Evolutionary conservation across 2,888 invertebrate genomes (phyloP).

Genomic region (Quadriops clusia): DNA sequence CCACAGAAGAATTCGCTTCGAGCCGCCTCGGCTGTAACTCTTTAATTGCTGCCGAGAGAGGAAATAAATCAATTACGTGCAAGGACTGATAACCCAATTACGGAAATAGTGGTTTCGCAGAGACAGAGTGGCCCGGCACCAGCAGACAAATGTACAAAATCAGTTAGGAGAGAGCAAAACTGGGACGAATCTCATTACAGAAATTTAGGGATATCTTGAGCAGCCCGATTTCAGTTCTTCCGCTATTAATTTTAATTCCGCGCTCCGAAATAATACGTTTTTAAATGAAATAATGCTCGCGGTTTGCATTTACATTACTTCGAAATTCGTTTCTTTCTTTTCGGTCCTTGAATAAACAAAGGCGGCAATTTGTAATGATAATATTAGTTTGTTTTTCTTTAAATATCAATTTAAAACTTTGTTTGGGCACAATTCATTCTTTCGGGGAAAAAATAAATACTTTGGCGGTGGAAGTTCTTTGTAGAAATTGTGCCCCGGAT

Average conservation of each 20-base stretch:
- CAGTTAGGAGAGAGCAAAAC: conserved; percentile 13
- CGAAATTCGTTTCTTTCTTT: too few relatives aligned
- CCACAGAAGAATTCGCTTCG: conserved; percentile 12
- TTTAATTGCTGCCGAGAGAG: conserved; percentile 21
- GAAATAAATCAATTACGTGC: conserved; percentile 31
- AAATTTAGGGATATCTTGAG: conserved; percentile 14
- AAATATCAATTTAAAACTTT: too few relatives aligned
- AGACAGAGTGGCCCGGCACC: conserved; percentile 13
- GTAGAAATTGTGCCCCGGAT: too few relatives aligned
- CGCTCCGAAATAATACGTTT: conserved; percentile 8
- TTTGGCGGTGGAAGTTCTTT: too few relatives aligned
- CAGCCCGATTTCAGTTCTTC: conserved; percentile 10
- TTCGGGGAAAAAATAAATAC: too few relatives aligned
- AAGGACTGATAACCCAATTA: conserved; percentile 27
- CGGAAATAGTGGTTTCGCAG: conserved; percentile 15
- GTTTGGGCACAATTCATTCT: too few relatives aligned
- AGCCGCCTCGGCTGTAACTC: conserved; percentile 12
- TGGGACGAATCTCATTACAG: conserved; percentile 15
- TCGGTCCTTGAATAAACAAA: too few relatives aligned
- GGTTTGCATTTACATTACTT: too few relatives aligned
- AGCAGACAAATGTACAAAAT: conserved; percentile 19
- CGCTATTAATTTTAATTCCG: conserved; percentile 14
- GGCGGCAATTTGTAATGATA: too few relatives aligned
- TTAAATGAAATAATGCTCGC: conserved; percentile 12
- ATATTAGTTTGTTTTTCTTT: too few relatives aligned